These are phyloP conservation scores for Thaleichthys pacificus DNA, from an alignment of 2,797 vertebrate species.

Conservation along the genomic window DNA sequence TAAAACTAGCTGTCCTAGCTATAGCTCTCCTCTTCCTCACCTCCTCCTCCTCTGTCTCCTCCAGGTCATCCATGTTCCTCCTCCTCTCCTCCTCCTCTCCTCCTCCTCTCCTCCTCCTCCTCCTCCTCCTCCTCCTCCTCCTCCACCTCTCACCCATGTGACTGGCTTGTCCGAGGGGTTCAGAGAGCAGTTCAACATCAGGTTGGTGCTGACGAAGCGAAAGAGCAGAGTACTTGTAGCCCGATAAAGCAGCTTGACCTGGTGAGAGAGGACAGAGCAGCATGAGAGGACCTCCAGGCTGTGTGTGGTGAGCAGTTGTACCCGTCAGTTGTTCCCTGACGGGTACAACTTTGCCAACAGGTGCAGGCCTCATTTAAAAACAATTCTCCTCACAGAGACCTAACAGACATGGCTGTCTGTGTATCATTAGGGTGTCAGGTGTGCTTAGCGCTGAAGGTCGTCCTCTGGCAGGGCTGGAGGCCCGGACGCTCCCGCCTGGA, in stretches of 20 bases:
- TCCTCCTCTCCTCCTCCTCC: too few species aligned
- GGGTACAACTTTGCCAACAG: slow-evolving; percentile 30
- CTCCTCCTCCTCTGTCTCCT: too few species aligned
- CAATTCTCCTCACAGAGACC: slow-evolving; percentile 30
- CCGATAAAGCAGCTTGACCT: not conserved
- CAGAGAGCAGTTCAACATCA: slow-evolving; percentile 1
- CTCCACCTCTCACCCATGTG: too few species aligned
- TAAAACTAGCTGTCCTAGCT: too few species aligned
- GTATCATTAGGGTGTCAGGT: slow-evolving; percentile 44
- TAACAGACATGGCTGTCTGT: slow-evolving; percentile 39
- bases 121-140: too few species aligned
- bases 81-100: too few species aligned
- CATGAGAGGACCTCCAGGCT: slow-evolving; percentile 16
- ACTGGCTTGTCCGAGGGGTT: slow-evolving; percentile 21
- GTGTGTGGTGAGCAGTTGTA: not conserved
- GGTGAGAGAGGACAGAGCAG: slow-evolving; percentile 14
- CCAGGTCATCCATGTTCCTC: too few species aligned
- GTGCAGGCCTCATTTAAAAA: slow-evolving; percentile 34
- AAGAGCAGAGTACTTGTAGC: not conserved
- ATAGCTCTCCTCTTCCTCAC: too few species aligned
- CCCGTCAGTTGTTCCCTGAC: slow-evolving; percentile 22
- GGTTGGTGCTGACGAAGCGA: not conserved
- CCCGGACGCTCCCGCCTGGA: not conserved
- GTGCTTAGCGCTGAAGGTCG: slow-evolving; percentile 44
- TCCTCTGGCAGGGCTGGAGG: slow-evolving; percentile 4